Conservation (phyloP, 2,113 vertebrate genomes). For the Callocephalon fimbriatum region DNA sequence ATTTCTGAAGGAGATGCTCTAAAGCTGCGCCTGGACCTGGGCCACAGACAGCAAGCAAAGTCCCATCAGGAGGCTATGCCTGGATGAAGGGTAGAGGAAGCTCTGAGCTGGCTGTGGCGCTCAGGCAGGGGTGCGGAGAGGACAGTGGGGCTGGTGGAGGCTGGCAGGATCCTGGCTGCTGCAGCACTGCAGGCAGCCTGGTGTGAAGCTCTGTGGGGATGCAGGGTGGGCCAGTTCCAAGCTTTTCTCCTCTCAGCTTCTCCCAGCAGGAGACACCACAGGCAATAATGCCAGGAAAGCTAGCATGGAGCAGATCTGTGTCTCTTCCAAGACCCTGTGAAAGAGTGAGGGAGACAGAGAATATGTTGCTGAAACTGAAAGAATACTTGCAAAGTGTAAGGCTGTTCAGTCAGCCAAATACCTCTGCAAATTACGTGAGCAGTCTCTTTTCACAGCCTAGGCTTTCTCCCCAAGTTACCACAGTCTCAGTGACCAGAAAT, state of each 20-base stretch:
- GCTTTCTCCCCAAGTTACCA: neutral
- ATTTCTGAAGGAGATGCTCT: neutral
- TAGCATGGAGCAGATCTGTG: neutral
- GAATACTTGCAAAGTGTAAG: neutral
- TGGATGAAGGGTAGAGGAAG: neutral
- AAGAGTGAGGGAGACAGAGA: neutral
- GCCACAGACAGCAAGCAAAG: neutral
- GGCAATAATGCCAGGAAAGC: neutral
- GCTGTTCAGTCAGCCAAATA: neutral
- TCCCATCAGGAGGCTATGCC: neutral
- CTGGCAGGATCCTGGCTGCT: neutral
- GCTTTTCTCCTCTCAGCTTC: neutral
- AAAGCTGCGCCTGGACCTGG: neutral
- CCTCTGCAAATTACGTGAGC: neutral
- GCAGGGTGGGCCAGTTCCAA: neutral
- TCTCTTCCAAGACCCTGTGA: neutral
- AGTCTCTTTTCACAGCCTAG: neutral
- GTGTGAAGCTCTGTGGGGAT: neutral
- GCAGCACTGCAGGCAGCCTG: neutral
- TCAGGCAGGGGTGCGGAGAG: accelerated
- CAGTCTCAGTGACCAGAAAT: neutral
- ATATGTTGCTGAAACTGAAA: neutral
- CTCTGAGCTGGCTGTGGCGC: neutral
- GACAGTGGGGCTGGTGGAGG: accelerated
- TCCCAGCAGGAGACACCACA: neutral